Evolutionary conservation across 1,140 invertebrate genomes (phyloP).

Genomic region (Lasaia peninsularis): DNA sequence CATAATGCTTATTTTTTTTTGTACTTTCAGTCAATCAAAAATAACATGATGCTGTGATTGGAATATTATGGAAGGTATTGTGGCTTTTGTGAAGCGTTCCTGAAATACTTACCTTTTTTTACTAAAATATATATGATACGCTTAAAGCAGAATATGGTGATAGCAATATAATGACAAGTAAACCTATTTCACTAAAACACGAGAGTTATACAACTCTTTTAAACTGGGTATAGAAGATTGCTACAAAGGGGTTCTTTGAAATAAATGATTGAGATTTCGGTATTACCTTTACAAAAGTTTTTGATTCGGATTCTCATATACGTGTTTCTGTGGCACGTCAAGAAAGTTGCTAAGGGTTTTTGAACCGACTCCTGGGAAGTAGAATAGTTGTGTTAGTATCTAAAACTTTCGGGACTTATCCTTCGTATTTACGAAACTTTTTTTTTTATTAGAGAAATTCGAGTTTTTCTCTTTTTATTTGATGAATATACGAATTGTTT

Average conservation of each 20-base stretch:
- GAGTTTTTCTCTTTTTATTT: background rate
- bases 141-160: too few relatives aligned
- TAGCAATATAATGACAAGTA: too few relatives aligned
- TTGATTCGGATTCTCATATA: background rate
- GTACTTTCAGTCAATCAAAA: too few relatives aligned
- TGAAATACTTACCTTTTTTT: too few relatives aligned
- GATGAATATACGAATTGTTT: too few relatives aligned
- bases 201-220: background rate
- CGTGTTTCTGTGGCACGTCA: background rate
- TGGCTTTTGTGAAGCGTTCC: too few relatives aligned
- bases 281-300: background rate
- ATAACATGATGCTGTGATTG: too few relatives aligned
- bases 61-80: too few relatives aligned
- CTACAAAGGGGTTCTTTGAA: background rate
- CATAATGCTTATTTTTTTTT: too few relatives aligned
- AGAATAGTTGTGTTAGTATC: background rate
- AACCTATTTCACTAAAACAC: too few relatives aligned
- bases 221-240: background rate
- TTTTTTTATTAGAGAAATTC: background rate
- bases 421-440: background rate
- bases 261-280: slow-evolving; percentile 1
- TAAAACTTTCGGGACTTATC: background rate
- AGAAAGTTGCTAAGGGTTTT: background rate
- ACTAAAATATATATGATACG: too few relatives aligned
- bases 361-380: background rate